Conservation (phyloP, 2,888 invertebrate species). For the Xanthia togata region DNA sequence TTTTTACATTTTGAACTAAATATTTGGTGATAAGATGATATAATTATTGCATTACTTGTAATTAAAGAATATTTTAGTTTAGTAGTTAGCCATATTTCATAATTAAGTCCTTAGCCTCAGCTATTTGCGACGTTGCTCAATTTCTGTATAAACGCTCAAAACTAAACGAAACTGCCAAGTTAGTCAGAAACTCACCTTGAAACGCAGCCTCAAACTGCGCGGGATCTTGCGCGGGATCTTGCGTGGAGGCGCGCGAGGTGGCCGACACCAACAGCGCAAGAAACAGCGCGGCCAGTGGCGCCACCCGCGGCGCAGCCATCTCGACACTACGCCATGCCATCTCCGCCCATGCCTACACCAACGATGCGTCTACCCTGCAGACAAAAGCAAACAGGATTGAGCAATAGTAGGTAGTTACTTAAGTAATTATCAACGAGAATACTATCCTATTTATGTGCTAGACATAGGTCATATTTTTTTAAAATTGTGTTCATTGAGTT, state of each 20-base stretch:
- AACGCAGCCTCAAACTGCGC: slow-evolving; percentile 90
- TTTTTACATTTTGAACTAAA: no score
- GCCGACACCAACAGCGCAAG: slow-evolving; percentile 78
- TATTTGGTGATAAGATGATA: no score
- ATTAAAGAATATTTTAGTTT: no score
- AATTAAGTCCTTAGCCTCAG: no score
- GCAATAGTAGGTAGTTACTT: neutral
- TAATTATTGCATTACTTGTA: no score
- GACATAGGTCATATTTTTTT: neutral
- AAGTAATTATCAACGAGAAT: neutral
- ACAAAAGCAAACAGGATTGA: slow-evolving; percentile 43
- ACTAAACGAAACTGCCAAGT: neutral
- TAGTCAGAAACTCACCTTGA: slow-evolving; percentile 85
- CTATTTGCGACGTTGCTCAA: no score
- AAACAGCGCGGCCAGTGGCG: slow-evolving; percentile 77
- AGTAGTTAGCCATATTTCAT: no score
- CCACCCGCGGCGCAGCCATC: slow-evolving; percentile 83
- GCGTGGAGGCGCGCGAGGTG: slow-evolving; percentile 79
- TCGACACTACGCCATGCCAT: slow-evolving; percentile 87
- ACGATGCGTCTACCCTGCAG: slow-evolving; percentile 65
- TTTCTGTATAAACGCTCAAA: neutral
- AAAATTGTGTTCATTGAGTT: neutral
- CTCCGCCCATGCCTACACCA: slow-evolving; percentile 80
- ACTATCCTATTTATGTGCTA: neutral
- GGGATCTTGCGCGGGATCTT: slow-evolving; percentile 83